Evolutionary conservation across 1,140 invertebrate species (phyloP), one percentile per base, ranked within the genome.

Genomic region (Aphis craccivora): DNA sequence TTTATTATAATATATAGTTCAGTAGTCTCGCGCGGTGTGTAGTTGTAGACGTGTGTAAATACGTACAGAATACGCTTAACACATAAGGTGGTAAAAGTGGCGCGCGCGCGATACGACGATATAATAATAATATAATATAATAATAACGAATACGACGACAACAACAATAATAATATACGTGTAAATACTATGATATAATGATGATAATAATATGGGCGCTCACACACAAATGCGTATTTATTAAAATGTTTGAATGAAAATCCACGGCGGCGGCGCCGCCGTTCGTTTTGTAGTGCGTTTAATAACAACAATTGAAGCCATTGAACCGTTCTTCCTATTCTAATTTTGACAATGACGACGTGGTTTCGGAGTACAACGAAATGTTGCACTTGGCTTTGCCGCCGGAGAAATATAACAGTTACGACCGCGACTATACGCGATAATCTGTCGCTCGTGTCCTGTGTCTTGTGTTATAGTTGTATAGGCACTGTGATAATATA

Each of bases 191-290:
- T 40, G n/a, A 40, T 40, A 51, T 88, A 51, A 88, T 88, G 30
- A 88, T 53, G 45, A 51, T 53, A 89, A 89, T 53, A 53, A 89
- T 45, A 84, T 40, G 40, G 40, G 23, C 84, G 84, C 25, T 11
- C 25, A 14, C 48, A 37, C 48, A 25, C 37, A 23, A 67, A 67
- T 43, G 67, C 18, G 60, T 83, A 51, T 83, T 48, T 67, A 22
- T 35, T 92, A 83, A 90, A 92, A 92, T 30, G 76, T 51, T 83
- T 92, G 91, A 92, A 92, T 92, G 91, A 92, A 92, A 92, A 81
- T 83, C 67, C 91, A 37, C 90, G 51, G 89, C 88, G 35, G 88
- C 60, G 60, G 60, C 67, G 89, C 55, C 90, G 89, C 55, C 53
- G 35, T 37, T 51, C 51, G 89, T 90, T 67, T 90, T 90, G 55